Percentiles rank a stretch among this genome's conserved stretches.
These are phyloP conservation scores for Oncorhynchus masou DNA, from an alignment of 2,113 vertebrate species.

Conservation along the genomic window DNA sequence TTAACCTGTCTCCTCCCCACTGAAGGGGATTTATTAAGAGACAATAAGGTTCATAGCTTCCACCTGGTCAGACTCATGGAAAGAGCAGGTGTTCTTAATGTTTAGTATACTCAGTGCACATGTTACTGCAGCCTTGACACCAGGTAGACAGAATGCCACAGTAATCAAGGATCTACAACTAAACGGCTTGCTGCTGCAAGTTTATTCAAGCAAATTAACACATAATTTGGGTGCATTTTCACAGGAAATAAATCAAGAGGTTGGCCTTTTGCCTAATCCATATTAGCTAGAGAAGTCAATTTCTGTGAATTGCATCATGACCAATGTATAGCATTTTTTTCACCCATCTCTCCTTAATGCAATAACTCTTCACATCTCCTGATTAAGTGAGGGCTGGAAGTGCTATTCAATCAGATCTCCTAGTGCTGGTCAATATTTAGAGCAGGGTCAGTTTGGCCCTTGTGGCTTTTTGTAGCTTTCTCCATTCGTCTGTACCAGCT, in stretches of 20 bases:
- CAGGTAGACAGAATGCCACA: background rate
- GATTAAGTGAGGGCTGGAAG: background rate
- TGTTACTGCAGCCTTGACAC: too few species aligned
- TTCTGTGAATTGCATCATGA: background rate
- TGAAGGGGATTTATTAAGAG: too few species aligned
- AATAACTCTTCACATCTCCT: background rate
- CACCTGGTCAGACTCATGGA: too few species aligned
- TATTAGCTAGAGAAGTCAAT: background rate
- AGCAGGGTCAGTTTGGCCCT: conserved; percentile 34
- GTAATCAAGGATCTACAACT: background rate
- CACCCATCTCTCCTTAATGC: background rate
- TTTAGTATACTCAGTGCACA: too few species aligned
- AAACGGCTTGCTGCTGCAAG: background rate
- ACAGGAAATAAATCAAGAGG: background rate
- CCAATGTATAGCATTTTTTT: background rate
- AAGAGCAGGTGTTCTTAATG: too few species aligned
- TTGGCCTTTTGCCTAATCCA: background rate
- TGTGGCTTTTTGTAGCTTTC: conserved; percentile 65
- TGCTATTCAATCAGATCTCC: background rate
- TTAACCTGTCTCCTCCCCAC: too few species aligned
- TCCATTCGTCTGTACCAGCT: conserved; percentile 89
- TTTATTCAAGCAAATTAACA: background rate
- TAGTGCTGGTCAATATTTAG: background rate
- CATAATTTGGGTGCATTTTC: background rate
- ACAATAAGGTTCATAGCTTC: too few species aligned